Base-by-base conservation (phyloP, 2,113 vertebrate species). In the Erythrocercus mccallii region DNA sequence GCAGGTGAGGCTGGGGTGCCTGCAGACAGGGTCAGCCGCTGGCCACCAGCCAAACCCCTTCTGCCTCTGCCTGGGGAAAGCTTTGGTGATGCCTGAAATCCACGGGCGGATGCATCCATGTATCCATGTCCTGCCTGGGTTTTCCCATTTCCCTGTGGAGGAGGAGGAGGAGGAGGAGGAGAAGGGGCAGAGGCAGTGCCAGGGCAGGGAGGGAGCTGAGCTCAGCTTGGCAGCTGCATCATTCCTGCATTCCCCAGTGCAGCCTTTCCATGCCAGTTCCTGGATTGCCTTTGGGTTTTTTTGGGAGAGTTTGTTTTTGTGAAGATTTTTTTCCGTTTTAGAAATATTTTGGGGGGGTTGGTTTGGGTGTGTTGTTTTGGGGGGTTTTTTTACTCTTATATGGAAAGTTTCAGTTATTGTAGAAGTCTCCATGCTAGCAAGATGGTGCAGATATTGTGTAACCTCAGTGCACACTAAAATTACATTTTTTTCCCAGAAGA, bases 111-210 rank as follows among this genome's bases (percentile, higher is more conserved):
- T 28, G 7, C 1, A 2, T 30, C 3, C 3, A 12, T 73, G 69
- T 16, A 31, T 54, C 47, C 33, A 3, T 2, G 5, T 51, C 20
- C n/a, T 64, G 0, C 0, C 2, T 66, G 40, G 14, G 2, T 27
- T 88, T 80, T 58, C 21, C 54, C 27, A 6, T n/a, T 15, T n/a
- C 33, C 48, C 48, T 3, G 25, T 18, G 58, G 30, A 44, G 54
- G 10, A 77, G 50, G 61, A 58, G 54, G 66, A 25, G 53, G 54
- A 74, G n/a, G 28, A 19, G 28, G 44, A 58, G 48, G 45, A 15
- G 21, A 33, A 38, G 61, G 73, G 22, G 14, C 42, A n/a, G 77
- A 12, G 33, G 2, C 14, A n/a, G 40, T 61, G 61, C 56, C 50
- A 33, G 54, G 31, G 54, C 19, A 64, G 65, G 12, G 53, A 51